Percentiles rank a stretch among this genome's conserved stretches.
These are phyloP conservation scores for Drosophila barbarae DNA, from an alignment of 2,888 invertebrate genomes.

Conservation along the genomic window DNA sequence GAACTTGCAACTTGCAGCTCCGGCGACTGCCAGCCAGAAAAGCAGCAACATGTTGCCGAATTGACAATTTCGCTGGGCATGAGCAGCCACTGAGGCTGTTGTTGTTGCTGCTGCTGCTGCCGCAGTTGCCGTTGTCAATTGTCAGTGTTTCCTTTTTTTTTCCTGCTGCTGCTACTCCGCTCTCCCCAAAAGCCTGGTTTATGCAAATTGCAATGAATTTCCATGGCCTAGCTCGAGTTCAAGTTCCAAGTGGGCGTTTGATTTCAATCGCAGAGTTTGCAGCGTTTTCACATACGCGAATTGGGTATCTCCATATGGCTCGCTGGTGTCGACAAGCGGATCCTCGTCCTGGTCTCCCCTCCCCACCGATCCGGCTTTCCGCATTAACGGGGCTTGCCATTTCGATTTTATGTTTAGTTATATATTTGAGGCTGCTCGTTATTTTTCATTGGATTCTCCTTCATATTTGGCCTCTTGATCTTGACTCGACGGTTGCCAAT, in stretches of 20 bases:
- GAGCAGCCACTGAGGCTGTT: constrained; percentile 45
- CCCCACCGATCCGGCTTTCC: constrained; percentile 25
- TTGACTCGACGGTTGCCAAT: constrained; percentile 28
- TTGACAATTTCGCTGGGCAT: constrained; percentile 66
- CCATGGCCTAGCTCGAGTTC: constrained; percentile 53
- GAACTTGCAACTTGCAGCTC: constrained; percentile 3
- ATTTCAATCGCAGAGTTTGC: constrained; percentile 65
- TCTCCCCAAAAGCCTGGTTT: constrained; percentile 53
- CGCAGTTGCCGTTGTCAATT: constrained; percentile 64
- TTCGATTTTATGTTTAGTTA: constrained; percentile 73
- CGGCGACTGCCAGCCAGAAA: constrained; percentile 6
- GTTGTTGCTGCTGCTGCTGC: constrained; percentile 30
- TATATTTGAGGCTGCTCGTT: constrained; percentile 71
- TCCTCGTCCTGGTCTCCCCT: constrained; percentile 44
- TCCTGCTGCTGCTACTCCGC: constrained; percentile 17
- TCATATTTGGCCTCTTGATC: constrained; percentile 75
- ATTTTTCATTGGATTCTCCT: constrained; percentile 63
- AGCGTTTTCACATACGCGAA: constrained; percentile 64
- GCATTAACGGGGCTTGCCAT: constrained; percentile 74
- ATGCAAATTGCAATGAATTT: constrained; percentile 69
- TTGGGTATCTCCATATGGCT: constrained; percentile 31
- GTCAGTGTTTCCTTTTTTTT: constrained; percentile 47
- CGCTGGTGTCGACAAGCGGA: constrained; percentile 51
- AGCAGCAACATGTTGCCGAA: constrained; percentile 75
- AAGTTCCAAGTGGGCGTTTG: constrained; percentile 73